These are phyloP conservation scores for Holacanthella duospinosa DNA, from an alignment of 2,888 invertebrate species.

Conservation along the genomic window DNA sequence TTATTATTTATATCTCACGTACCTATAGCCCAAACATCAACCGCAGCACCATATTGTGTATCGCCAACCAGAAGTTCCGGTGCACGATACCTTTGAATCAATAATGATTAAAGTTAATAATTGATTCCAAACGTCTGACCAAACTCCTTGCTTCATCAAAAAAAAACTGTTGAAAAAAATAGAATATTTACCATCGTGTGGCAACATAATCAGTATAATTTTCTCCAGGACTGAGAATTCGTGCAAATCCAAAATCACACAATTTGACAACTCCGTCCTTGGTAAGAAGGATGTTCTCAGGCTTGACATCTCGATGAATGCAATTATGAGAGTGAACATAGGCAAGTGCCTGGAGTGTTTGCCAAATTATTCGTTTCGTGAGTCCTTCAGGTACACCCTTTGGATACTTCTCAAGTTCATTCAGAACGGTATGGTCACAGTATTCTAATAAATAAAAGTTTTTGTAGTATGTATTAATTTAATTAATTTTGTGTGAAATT, in stretches of 20 bases:
- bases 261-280: conserved; percentile 87
- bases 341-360: conserved; percentile 85
- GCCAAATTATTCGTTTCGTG: conserved; percentile 87
- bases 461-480: no score
- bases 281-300: conserved; percentile 94
- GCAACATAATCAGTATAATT: conserved; percentile 99
- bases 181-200: conserved; percentile 63
- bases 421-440: conserved; percentile 92
- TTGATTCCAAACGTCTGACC: no score
- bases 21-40: conserved; percentile 98
- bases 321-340: conserved; percentile 96
- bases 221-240: conserved; percentile 91
- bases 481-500: no score
- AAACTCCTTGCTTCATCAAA: no score
- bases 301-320: conserved; percentile 94
- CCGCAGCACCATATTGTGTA: conserved; percentile 78
- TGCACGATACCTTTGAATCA: conserved; percentile 59
- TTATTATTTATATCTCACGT: no score
- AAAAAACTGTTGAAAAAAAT: no score
- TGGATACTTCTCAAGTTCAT: conserved; percentile 89
- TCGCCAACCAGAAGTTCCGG: conserved; percentile 96
- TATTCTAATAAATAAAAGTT: no score
- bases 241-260: conserved; percentile 54
- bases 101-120: conserved; percentile 2
- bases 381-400: conserved; percentile 75